Conservation (phyloP, 2,113 vertebrate genomes). For the Eleginops maclovinus region DNA sequence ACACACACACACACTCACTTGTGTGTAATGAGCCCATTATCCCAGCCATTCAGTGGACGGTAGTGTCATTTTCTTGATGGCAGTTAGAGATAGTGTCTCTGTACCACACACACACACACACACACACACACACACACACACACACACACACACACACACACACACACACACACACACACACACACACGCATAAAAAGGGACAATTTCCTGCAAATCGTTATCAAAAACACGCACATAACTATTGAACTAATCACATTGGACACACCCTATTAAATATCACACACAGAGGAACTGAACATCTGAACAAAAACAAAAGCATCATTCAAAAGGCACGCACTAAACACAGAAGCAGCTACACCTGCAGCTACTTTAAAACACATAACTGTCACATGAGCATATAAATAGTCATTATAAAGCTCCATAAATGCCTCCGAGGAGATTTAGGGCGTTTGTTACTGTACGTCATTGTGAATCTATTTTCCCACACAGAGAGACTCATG, state of each 20-base stretch:
- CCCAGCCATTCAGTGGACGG: conserved; percentile 29
- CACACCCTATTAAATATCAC: not conserved
- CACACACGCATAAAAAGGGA: not conserved
- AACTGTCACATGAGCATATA: not conserved
- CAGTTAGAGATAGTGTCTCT: conserved; percentile 51
- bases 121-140: no score
- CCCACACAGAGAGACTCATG: conserved; percentile 44
- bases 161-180: conserved; percentile 34
- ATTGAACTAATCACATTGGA: not conserved
- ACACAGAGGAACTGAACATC: not conserved
- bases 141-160: not conserved
- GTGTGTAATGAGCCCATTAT: conserved; percentile 63
- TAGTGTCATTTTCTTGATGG: conserved; percentile 60
- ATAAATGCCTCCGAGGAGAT: not conserved
- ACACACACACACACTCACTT: conserved; percentile 19
- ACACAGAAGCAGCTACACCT: not conserved
- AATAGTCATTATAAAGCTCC: conserved; percentile 1
- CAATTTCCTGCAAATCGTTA: conserved; percentile 20
- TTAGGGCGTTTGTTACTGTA: conserved; percentile 40
- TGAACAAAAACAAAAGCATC: not conserved
- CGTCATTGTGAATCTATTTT: conserved; percentile 49
- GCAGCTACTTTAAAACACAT: conserved; percentile 18
- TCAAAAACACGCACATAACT: conserved; percentile 1
- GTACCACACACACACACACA: conserved; percentile 14
- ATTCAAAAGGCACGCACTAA: not conserved